Percentiles rank a stretch among this genome's conserved stretches.
These are phyloP conservation scores for Melipona bicolor DNA, from an alignment of 2,888 invertebrate genomes.

Conservation along the genomic window DNA sequence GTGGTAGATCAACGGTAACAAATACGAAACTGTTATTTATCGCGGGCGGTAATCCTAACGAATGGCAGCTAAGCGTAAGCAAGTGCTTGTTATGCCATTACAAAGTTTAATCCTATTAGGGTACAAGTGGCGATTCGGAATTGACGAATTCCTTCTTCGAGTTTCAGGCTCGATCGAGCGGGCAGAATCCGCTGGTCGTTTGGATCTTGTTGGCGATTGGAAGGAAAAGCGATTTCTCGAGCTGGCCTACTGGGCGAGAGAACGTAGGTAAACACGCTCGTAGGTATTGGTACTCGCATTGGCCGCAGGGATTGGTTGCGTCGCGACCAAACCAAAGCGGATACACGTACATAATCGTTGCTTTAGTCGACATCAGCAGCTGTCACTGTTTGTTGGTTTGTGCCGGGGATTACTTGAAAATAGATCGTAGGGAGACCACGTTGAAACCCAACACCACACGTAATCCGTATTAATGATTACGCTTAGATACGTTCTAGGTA, in stretches of 20 bases:
- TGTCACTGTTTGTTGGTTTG: conserved; percentile 83
- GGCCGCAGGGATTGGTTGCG: conserved; percentile 28
- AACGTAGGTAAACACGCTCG: background rate
- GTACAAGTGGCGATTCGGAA: background rate
- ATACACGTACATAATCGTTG: conserved; percentile 62
- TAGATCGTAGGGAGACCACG: conserved; percentile 74
- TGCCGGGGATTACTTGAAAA: conserved; percentile 81
- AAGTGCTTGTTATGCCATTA: conserved; percentile 26
- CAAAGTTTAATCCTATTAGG: conserved; percentile 46
- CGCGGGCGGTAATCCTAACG: conserved; percentile 19
- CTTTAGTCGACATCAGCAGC: conserved; percentile 77
- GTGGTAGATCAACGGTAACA: conserved; percentile 26
- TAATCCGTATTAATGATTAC: conserved; percentile 81
- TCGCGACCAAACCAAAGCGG: conserved; percentile 65
- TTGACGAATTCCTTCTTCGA: background rate
- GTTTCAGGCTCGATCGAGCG: conserved; percentile 37
- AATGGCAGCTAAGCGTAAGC: conserved; percentile 27
- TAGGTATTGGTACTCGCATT: background rate
- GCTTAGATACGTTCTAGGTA: conserved; percentile 43
- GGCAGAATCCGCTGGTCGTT: background rate
- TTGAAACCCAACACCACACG: conserved; percentile 76
- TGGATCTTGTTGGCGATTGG: background rate
- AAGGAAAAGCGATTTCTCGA: conserved; percentile 51
- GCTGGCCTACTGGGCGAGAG: conserved; percentile 11
- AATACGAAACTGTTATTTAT: conserved; percentile 8